Evolutionary conservation across 2,797 vertebrate species (phyloP).

Genomic region (Lemur catta): DNA sequence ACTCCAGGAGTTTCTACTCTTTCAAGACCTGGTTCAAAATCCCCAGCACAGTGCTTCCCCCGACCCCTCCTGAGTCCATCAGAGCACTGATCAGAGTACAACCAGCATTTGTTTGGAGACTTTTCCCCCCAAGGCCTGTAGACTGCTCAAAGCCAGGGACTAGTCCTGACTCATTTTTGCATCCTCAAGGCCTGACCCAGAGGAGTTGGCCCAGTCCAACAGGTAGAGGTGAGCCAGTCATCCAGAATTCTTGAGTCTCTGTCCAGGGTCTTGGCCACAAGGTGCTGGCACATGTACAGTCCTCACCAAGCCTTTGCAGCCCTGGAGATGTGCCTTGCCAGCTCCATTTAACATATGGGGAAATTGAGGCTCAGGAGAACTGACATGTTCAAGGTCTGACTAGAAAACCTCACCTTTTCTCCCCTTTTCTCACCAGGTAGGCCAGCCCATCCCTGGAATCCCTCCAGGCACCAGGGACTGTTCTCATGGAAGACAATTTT

Average conservation of each 20-base stretch:
- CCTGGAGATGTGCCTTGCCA: neutral
- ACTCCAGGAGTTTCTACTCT: neutral
- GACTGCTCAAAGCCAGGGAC: neutral
- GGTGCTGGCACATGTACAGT: neutral
- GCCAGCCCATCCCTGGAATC: neutral
- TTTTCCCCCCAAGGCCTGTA: neutral
- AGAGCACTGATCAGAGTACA: neutral
- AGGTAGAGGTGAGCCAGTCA: neutral
- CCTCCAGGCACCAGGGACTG: neutral
- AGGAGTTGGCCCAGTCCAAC: neutral
- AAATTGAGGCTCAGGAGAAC: neutral
- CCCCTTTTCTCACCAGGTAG: neutral
- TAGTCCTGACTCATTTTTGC: neutral
- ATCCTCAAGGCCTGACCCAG: neutral
- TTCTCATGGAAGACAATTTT: no score
- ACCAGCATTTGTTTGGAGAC: neutral
- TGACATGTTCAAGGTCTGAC: neutral
- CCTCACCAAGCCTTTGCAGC: neutral
- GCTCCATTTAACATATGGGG: neutral
- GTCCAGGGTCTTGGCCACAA: neutral
- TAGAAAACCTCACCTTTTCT: neutral
- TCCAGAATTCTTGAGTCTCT: neutral
- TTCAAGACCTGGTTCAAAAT: slow-evolving; percentile 3
- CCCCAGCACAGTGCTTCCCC: neutral
- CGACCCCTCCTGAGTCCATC: neutral